These are phyloP conservation scores for Mixornis gularis DNA, from an alignment of 2,113 vertebrate genomes.

Conservation along the genomic window DNA sequence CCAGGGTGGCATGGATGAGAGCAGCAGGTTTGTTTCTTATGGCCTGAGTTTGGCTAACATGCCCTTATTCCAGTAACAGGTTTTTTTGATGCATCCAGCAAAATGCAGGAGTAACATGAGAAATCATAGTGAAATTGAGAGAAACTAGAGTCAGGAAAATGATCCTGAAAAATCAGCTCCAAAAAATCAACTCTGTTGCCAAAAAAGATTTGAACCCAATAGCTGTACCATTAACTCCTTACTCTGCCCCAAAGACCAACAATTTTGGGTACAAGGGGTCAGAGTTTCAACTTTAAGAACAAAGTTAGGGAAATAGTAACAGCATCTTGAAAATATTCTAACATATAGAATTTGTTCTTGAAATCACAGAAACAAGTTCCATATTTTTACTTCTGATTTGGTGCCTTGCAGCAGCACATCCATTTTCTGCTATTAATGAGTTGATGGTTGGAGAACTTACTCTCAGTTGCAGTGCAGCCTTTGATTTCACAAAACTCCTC, in stretches of 20 bases:
- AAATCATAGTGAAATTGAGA: not conserved
- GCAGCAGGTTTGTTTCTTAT: not conserved
- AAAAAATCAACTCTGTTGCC: not conserved
- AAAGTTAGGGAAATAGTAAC: not conserved
- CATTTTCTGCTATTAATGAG: conserved; percentile 60
- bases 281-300: not conserved
- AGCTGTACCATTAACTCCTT: not conserved
- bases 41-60: not conserved
- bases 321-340: conserved; percentile 11
- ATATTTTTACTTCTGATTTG: conserved; percentile 25
- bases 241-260: not conserved
- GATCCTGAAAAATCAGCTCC: not conserved
- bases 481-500: conserved; percentile 62
- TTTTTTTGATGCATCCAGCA: not conserved
- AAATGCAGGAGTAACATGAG: not conserved
- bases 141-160: not conserved
- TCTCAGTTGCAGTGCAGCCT: conserved; percentile 38
- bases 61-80: not conserved
- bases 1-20: not conserved
- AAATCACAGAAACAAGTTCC: not conserved
- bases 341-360: conserved; percentile 8
- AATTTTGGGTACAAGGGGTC: not conserved
- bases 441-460: conserved; percentile 38
- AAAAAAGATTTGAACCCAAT: not conserved
- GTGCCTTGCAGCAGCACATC: conserved; percentile 53